Percentiles rank a stretch among this genome's conserved stretches.
Evolutionary conservation across 2,113 vertebrate genomes (phyloP).

Genomic region (Petromus typicus): DNA sequence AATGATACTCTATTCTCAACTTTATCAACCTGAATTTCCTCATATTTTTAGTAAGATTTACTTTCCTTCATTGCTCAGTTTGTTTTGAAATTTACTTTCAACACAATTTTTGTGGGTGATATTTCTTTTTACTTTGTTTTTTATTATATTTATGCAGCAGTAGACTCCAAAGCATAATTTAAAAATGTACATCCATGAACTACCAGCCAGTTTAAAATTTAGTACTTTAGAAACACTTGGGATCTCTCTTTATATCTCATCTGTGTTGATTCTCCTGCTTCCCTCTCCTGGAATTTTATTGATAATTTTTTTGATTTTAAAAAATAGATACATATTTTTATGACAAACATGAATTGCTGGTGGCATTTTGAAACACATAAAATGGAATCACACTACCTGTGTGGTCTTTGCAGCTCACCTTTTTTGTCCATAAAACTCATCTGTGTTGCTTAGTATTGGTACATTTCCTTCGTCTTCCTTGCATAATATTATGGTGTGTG

Average conservation of each 20-base stretch:
- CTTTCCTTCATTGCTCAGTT: neutral
- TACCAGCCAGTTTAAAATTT: neutral
- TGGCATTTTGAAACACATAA: neutral
- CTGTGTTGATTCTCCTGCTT: neutral
- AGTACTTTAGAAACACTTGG: neutral
- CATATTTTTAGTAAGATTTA: conserved; percentile 5
- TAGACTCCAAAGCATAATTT: neutral
- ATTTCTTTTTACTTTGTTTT: neutral
- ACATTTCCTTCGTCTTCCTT: neutral
- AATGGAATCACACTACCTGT: neutral
- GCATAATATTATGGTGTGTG: neutral
- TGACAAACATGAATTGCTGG: neutral
- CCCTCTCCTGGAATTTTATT: neutral
- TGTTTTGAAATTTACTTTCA: neutral
- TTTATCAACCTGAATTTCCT: neutral
- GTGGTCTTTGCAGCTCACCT: neutral
- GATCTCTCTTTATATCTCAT: neutral
- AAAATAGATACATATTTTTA: neutral
- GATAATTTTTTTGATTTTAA: neutral
- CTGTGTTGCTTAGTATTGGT: neutral
- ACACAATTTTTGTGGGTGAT: neutral
- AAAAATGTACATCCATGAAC: neutral
- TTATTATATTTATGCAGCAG: neutral
- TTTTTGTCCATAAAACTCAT: neutral
- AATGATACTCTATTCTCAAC: neutral